Conservation (phyloP, 2,113 vertebrate species). For the Petrocephalus zakoni region DNA sequence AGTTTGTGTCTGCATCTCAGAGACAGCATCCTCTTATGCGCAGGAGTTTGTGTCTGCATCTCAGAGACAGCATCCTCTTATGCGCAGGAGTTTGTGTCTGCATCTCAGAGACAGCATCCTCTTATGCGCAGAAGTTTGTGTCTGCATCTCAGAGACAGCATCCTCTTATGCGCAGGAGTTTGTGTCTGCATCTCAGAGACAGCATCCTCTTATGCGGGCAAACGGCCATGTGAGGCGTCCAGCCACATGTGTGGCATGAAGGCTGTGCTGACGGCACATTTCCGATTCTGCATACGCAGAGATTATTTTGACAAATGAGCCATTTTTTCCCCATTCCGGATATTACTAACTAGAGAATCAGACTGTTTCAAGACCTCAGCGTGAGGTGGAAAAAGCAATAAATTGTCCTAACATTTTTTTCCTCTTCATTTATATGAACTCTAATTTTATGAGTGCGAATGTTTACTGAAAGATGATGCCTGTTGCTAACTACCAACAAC, state of each 20-base stretch:
- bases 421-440: background rate
- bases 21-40: no score
- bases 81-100: no score
- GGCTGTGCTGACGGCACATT: background rate
- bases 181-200: no score
- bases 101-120: no score
- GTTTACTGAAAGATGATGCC: background rate
- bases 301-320: slow-evolving; percentile 10
- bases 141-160: no score
- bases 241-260: background rate
- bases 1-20: no score
- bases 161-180: no score
- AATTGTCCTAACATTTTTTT: background rate
- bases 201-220: no score
- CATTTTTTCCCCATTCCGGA: background rate
- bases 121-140: no score
- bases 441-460: background rate
- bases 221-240: no score
- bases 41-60: no score
- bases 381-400: background rate
- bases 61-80: no score
- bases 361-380: background rate
- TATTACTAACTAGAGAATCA: background rate
- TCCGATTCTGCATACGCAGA: background rate
- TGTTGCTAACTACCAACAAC: background rate